Evolutionary conservation across 2,797 vertebrate species (phyloP), one percentile per base, ranked within the genome.

Genomic region (Cichlasoma orientale): DNA sequence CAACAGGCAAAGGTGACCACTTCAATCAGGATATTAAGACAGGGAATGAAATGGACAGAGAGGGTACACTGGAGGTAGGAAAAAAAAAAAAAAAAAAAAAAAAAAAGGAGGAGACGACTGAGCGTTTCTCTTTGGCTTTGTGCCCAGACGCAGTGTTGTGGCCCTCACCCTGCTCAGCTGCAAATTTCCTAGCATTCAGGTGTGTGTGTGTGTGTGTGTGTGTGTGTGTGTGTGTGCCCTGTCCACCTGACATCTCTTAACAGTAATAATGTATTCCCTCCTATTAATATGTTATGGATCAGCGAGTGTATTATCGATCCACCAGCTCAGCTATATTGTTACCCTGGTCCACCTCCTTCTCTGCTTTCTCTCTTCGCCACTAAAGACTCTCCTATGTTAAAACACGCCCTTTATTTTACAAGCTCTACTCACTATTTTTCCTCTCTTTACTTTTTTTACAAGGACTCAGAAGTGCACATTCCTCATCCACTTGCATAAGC

Each of bases 1-100:
- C 84, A 75, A 86, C 85, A 90, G 84, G 74, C 68, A 92, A 80
- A 91, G 92, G 91, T 90, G 91, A 90, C 84, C 90, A 90, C 90
- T 95, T 92, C 91, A 92, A 94, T 94, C 92, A 93, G 87, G 90
- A 92, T 84, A 93, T 94, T 93, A 93, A 87, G 85, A 86, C 75
- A 72, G 80, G 81, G 88, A 89, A 91, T 92, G 79, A 88, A 93
- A 88, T 82, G 86, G 88, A 87, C 84, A 80, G 86, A 75, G 83
- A 55, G 79, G 76, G 63, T 76, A 72, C 59, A 70, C 71, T 33
- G 59, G 57, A 44, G 31, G 57, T 63, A 69, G 33, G 59, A 58
- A 47, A 55, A 47, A 19, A 70, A 18, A 55, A 41, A n/a, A 52
- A 53, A 7, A 36, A 7, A 57, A 12, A 27, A 23, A 14, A n/a